Conservation (phyloP, 2,888 invertebrate genomes). For the Metacarcinus magister region DNA sequence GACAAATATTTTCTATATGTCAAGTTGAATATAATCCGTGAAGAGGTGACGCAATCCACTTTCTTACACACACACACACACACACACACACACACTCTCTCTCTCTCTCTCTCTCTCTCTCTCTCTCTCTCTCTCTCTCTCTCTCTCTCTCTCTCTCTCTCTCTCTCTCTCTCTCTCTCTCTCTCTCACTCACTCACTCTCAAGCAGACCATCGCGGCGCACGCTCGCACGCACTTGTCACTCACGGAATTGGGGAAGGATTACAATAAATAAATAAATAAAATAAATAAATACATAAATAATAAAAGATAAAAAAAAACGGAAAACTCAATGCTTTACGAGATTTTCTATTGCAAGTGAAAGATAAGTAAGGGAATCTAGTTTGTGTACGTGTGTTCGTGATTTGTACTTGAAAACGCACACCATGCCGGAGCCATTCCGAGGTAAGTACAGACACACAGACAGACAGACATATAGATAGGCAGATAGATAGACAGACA, state of each 20-base stretch:
- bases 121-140: no score
- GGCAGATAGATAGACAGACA: neutral
- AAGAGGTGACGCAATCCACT: neutral
- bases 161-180: no score
- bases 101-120: no score
- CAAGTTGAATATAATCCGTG: neutral
- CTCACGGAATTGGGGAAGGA: neutral
- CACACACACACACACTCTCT: no score
- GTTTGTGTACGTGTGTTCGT: neutral
- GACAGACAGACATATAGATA: neutral
- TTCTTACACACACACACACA: neutral
- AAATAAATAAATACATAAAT: neutral
- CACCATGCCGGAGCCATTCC: neutral
- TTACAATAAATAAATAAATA: neutral
- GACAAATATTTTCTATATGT: neutral
- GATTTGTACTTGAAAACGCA: neutral
- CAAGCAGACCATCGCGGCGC: neutral
- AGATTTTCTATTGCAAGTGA: neutral
- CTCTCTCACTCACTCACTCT: neutral
- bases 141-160: no score
- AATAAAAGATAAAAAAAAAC: neutral
- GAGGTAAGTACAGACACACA: conserved; percentile 16
- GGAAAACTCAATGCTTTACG: neutral
- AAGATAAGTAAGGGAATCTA: neutral
- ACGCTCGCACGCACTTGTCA: neutral